phyloP scores from a whole-genome alignment of 2,113 vertebrate genomes.

The Falco punctatus region DNA sequence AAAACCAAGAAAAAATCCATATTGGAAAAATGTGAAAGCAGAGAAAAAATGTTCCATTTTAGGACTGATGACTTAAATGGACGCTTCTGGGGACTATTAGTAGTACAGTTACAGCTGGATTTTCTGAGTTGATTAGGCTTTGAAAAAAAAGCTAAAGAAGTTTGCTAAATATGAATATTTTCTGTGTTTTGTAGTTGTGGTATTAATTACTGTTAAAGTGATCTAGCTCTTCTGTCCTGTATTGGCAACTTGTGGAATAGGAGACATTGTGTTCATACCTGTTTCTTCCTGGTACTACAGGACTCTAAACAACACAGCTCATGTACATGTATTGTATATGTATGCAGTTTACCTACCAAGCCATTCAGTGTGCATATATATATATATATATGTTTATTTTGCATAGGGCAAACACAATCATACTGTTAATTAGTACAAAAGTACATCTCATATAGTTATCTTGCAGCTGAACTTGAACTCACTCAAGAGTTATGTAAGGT shows the following conservation, averaged over 20 bases:
- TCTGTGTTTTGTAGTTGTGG: neutral
- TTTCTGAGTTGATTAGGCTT: neutral
- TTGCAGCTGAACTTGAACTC: neutral
- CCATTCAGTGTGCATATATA: neutral
- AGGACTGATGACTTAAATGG: neutral
- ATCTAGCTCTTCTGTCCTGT: neutral
- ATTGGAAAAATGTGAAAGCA: neutral
- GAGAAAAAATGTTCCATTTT: neutral
- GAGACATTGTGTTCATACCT: neutral
- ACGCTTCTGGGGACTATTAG: neutral
- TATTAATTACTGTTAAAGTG: neutral
- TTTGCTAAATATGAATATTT: neutral
- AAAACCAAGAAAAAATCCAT: neutral
- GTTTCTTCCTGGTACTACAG: neutral
- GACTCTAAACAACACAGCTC: neutral
- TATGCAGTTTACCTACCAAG: neutral
- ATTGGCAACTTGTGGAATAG: neutral
- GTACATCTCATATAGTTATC: neutral
- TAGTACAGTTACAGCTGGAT: neutral
- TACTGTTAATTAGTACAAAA: neutral
- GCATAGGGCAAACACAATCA: neutral
- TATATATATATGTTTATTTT: neutral
- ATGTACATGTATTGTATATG: neutral
- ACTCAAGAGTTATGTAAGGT: neutral
- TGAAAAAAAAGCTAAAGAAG: neutral